Evolutionary conservation across 2,113 vertebrate genomes (phyloP).

Genomic region (Anhinga anhinga): DNA sequence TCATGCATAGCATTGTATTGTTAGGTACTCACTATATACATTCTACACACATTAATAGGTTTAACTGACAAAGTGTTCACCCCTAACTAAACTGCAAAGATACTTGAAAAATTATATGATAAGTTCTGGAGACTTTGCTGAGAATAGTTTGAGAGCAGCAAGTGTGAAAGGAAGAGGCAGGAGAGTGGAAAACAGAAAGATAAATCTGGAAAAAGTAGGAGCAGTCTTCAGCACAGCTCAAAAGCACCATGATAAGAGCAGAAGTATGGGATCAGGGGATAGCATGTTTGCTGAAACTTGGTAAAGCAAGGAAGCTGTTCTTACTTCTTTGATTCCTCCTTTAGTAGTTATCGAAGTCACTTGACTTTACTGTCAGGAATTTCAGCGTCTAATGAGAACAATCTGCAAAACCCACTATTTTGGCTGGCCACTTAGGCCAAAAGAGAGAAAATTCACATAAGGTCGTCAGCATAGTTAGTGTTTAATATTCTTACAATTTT

Average conservation of each 20-base stretch:
- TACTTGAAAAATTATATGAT: not conserved
- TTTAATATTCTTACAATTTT: not conserved
- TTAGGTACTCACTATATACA: not conserved
- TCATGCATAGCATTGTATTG: accelerated
- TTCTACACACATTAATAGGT: not conserved
- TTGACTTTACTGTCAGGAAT: not conserved
- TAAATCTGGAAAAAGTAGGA: not conserved
- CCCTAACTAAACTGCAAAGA: not conserved
- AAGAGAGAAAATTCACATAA: not conserved
- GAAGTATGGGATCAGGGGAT: not conserved
- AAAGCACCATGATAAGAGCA: not conserved
- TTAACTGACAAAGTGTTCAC: not conserved
- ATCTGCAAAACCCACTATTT: not conserved
- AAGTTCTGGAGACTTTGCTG: not conserved
- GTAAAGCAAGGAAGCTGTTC: not conserved
- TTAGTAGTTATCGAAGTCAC: not conserved
- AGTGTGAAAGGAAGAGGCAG: not conserved
- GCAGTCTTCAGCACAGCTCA: not conserved
- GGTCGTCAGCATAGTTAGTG: accelerated
- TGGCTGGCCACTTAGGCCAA: not conserved
- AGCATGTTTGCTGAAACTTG: not conserved
- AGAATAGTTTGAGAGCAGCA: not conserved
- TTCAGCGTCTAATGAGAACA: not conserved
- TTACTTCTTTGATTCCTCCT: not conserved
- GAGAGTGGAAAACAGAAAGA: not conserved